These are phyloP conservation scores for Caracal caracal DNA, from an alignment of 2,113 vertebrate genomes.

Conservation along the genomic window DNA sequence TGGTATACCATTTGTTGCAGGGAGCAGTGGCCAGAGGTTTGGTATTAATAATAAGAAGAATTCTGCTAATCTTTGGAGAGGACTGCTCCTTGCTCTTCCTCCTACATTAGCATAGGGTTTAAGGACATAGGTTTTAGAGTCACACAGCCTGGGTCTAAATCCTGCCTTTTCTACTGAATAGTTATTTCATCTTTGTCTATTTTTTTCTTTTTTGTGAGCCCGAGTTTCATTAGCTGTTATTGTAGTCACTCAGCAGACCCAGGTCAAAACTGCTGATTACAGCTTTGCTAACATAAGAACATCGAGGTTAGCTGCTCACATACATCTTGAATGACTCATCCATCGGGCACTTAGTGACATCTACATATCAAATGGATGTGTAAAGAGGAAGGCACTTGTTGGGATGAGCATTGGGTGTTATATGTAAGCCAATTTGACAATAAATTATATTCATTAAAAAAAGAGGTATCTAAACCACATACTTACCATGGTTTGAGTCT, in stretches of 20 bases:
- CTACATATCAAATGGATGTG: neutral
- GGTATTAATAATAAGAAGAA: neutral
- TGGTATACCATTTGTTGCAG: neutral
- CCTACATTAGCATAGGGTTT: neutral
- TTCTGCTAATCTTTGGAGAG: neutral
- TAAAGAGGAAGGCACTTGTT: neutral
- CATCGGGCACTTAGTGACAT: neutral
- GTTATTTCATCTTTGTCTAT: conserved; percentile 5
- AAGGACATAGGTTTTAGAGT: neutral
- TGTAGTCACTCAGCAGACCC: neutral
- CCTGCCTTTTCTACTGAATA: conserved; percentile 5
- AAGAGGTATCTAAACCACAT: neutral
- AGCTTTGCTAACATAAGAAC: neutral
- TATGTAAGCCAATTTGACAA: no score
- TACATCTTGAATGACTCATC: neutral
- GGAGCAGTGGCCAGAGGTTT: neutral
- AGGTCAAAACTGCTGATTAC: neutral
- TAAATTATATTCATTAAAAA: neutral
- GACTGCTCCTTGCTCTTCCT: neutral
- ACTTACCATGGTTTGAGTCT: neutral
- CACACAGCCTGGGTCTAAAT: neutral
- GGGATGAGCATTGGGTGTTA: no score
- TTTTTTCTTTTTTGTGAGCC: conserved; percentile 11
- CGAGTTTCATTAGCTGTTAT: conserved; percentile 34
- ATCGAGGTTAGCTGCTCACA: neutral